phyloP scores from a whole-genome alignment of 2,113 vertebrate species.

The Poeciliopsis retropinna region DNA sequence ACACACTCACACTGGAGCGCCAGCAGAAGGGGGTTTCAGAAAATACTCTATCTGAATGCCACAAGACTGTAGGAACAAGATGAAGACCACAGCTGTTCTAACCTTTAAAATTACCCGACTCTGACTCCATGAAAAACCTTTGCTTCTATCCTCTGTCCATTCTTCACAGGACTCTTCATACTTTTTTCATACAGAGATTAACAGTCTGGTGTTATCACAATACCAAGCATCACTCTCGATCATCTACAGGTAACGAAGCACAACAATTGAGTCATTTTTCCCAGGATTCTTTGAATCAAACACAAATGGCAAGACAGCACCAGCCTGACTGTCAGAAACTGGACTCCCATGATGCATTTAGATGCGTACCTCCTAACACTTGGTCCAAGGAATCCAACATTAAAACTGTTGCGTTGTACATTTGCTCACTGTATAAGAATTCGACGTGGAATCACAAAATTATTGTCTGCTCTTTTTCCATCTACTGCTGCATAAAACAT shows the following conservation, averaged over 20 bases:
- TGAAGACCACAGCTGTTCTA: constrained; percentile 33
- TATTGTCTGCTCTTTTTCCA: constrained; percentile 4
- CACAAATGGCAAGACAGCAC: constrained; percentile 1
- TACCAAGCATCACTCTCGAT: background rate
- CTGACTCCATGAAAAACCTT: constrained; percentile 1
- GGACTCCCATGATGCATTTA: constrained; percentile 3
- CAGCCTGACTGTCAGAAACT: background rate
- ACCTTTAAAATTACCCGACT: constrained; percentile 34
- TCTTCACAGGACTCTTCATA: background rate
- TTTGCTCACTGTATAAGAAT: background rate
- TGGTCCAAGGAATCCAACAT: constrained; percentile 1
- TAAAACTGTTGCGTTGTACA: background rate
- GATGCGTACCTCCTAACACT: constrained; percentile 9
- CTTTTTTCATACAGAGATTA: too few relatives aligned
- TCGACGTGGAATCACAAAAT: constrained; percentile 1
- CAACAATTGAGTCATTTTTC: background rate
- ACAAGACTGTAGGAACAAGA: constrained; percentile 19
- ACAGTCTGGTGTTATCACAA: background rate
- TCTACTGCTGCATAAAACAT: background rate
- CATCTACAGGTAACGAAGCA: background rate
- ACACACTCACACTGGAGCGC: constrained; percentile 18
- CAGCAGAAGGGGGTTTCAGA: constrained; percentile 38
- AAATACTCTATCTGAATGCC: constrained; percentile 33
- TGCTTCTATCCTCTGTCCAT: background rate
- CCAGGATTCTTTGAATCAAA: background rate